These are phyloP conservation scores for Phenganax marumi DNA, from an alignment of 92 coral and sea anemone species.

Conservation along the genomic window DNA sequence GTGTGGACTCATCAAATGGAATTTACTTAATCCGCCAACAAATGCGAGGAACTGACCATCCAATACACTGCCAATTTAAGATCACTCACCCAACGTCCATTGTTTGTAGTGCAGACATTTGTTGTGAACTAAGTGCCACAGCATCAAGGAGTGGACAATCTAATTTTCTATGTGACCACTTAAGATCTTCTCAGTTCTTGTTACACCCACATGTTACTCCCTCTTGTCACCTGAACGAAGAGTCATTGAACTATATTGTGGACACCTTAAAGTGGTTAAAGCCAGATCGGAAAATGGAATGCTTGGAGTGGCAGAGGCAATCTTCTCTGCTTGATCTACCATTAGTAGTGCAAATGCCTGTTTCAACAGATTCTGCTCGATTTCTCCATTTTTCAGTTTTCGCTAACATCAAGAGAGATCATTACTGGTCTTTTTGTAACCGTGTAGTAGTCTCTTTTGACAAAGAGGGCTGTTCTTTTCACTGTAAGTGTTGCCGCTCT, in stretches of 20 bases:
- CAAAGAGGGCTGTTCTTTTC: slow-evolving; percentile 37
- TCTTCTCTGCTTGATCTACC: slow-evolving; percentile 13
- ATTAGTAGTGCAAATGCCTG: slow-evolving; percentile 41
- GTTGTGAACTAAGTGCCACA: slow-evolving; percentile 45
- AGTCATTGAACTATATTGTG: slow-evolving; percentile 26
- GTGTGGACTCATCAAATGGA: slow-evolving; percentile 47
- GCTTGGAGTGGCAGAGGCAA: slow-evolving; percentile 28
- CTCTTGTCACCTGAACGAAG: slow-evolving; percentile 9
- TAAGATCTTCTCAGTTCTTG: slow-evolving; percentile 44
- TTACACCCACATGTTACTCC: slow-evolving; percentile 16
- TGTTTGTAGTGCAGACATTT: slow-evolving; percentile 41
- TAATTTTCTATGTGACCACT: slow-evolving; percentile 35
- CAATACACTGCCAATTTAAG: slow-evolving; percentile 52
- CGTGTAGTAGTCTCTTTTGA: slow-evolving; percentile 52
- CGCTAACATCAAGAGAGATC: slow-evolving; percentile 9
- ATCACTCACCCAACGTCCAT: slow-evolving; percentile 42
- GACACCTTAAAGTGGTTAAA: slow-evolving; percentile 28
- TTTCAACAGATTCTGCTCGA: slow-evolving; percentile 40
- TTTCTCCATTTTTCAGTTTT: slow-evolving; percentile 45
- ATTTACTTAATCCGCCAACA: slow-evolving; percentile 43
- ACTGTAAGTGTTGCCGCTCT: slow-evolving; percentile 51
- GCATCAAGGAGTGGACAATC: slow-evolving; percentile 53
- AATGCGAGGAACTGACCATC: slow-evolving; percentile 44
- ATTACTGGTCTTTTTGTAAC: slow-evolving; percentile 53
- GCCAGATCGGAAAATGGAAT: slow-evolving; percentile 31